Percentiles rank a stretch among this genome's conserved stretches.
Evolutionary conservation across 30 jellyfish, hydroid and myxozoan genomes (phyloP).

Genomic region (Chrysaora quinquecirrha): DNA sequence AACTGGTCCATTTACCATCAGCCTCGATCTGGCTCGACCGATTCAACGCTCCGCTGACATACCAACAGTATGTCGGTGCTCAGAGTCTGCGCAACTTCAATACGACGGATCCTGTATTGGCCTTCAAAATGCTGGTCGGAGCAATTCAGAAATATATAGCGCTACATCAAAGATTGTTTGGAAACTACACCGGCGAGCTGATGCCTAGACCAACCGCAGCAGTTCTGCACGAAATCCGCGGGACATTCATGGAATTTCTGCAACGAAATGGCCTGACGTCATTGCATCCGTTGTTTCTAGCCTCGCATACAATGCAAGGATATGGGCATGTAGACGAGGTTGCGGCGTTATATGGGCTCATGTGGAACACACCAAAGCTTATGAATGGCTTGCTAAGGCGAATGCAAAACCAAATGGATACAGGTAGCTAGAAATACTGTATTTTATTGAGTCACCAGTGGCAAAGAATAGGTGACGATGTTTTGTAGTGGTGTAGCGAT

Average conservation of each 20-base stretch:
- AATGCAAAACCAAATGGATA: conserved; percentile 27
- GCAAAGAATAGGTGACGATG: no score
- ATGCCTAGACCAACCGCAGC: conserved; percentile 85
- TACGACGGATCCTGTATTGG: conserved; percentile 30
- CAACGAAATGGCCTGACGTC: conserved; percentile 54
- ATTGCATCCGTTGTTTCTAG: conserved; percentile 69
- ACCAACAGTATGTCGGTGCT: conserved; percentile 39
- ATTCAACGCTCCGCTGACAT: conserved; percentile 42
- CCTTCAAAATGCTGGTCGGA: conserved; percentile 15
- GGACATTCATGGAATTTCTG: conserved; percentile 78
- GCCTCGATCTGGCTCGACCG: conserved; percentile 80
- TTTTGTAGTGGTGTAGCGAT: no score
- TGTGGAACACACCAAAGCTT: conserved; percentile 95
- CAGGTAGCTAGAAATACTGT: no score
- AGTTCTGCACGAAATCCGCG: conserved; percentile 70
- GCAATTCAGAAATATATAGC: conserved; percentile 47
- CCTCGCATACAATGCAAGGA: conserved; percentile 87
- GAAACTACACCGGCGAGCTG: conserved; percentile 82
- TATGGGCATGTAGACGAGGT: conserved; percentile 91
- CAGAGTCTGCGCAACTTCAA: conserved; percentile 38
- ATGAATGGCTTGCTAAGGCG: conserved; percentile 66
- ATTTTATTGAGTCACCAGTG: no score
- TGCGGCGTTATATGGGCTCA: conserved; percentile 87
- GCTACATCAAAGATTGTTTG: conserved; percentile 69
- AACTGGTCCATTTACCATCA: conserved; percentile 62